Evolutionary conservation across 2,113 vertebrate species (phyloP).

Genomic region (Dasyprocta punctata): DNA sequence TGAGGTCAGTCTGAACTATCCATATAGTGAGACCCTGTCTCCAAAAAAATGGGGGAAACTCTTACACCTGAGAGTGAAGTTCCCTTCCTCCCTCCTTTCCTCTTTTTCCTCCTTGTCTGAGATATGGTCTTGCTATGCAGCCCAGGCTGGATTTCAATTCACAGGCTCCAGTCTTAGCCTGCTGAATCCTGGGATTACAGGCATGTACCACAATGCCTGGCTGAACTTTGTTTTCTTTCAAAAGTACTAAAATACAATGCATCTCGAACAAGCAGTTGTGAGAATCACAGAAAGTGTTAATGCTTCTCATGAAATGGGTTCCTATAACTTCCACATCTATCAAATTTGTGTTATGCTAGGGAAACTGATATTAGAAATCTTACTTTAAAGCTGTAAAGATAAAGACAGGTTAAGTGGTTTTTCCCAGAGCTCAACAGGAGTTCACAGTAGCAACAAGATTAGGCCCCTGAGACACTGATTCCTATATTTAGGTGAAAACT

Average conservation of each 20-base stretch:
- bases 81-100: background rate
- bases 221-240: constrained; percentile 18
- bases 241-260: background rate
- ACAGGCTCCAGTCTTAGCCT: background rate
- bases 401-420: constrained; percentile 5
- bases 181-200: background rate
- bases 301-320: constrained; percentile 1
- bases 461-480: background rate
- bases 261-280: background rate
- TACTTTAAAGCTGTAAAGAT: constrained; percentile 31
- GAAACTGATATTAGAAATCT: constrained; percentile 19
- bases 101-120: background rate
- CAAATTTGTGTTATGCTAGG: constrained; percentile 8
- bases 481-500: constrained; percentile 4
- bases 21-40: background rate
- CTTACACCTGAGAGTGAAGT: background rate
- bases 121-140: background rate
- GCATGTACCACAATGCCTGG: background rate
- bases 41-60: background rate
- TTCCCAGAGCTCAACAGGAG: background rate
- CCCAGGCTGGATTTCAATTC: background rate
- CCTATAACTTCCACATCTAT: background rate
- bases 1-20: background rate
- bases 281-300: background rate
- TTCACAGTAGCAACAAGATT: background rate